Evolutionary conservation across 37 sponge, comb jelly and placozoan species (phyloP).

Genomic region (Haliclona indistincta): DNA sequence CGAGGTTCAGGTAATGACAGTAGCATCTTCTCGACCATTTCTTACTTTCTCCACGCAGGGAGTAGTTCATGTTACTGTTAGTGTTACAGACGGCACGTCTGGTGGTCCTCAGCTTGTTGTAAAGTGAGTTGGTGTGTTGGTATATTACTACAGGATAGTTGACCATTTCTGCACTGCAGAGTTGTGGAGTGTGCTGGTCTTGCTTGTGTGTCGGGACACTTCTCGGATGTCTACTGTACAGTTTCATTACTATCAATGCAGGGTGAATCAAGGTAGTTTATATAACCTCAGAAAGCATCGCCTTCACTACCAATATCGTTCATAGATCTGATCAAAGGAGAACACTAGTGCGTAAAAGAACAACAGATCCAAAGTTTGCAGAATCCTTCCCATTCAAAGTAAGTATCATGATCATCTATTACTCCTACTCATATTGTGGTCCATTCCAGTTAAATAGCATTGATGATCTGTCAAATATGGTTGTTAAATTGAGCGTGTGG

Average conservation of each 20-base stretch:
- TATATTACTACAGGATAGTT: not conserved
- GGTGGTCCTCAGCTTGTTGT: not conserved
- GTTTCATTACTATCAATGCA: slow-evolving; percentile 29
- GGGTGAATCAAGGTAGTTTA: not conserved
- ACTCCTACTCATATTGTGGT: not conserved
- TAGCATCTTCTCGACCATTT: not conserved
- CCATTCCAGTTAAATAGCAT: not conserved
- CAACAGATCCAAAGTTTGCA: slow-evolving; percentile 47
- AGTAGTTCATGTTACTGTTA: slow-evolving; percentile 19
- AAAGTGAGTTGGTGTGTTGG: not conserved
- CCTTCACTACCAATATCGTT: not conserved
- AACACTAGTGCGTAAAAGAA: slow-evolving; percentile 24
- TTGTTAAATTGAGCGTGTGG: slow-evolving; percentile 24
- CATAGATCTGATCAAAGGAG: slow-evolving; percentile 51
- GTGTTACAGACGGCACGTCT: slow-evolving; percentile 1
- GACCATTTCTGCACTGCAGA: slow-evolving; percentile 1
- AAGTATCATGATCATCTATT: not conserved
- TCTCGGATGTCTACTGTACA: slow-evolving; percentile 56
- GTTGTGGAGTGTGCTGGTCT: slow-evolving; percentile 40
- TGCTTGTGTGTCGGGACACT: slow-evolving; percentile 29
- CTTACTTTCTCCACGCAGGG: slow-evolving; percentile 17
- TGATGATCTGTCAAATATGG: not conserved
- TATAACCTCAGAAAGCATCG: not conserved
- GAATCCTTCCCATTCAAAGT: slow-evolving; percentile 53
- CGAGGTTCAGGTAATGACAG: slow-evolving; percentile 72